phyloP scores from a whole-genome alignment of 2,797 vertebrate species.

The Hoplostethus atlanticus region DNA sequence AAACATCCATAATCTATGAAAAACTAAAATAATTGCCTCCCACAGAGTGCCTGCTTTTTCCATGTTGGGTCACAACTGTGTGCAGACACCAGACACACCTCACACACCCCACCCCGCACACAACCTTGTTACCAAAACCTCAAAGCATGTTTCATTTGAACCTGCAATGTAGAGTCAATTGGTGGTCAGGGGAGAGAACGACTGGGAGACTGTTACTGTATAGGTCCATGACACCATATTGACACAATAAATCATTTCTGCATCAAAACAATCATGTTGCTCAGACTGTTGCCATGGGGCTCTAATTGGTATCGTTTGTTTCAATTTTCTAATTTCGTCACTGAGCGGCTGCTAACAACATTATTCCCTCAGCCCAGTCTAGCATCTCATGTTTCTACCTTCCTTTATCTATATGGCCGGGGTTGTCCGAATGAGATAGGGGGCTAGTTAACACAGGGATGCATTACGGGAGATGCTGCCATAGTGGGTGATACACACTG shows the following conservation, averaged over 20 bases:
- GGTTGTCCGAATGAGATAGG: conserved; percentile 4
- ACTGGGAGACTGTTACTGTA: not conserved
- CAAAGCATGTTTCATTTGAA: conserved; percentile 4
- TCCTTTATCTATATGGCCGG: conserved; percentile 27
- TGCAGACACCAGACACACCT: conserved; percentile 15
- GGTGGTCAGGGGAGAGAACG: not conserved
- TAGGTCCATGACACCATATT: not conserved
- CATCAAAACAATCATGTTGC: conserved; percentile 24
- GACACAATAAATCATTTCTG: conserved; percentile 27
- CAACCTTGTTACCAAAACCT: conserved; percentile 31
- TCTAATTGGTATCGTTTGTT: conserved; percentile 25
- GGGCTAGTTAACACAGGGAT: conserved; percentile 23
- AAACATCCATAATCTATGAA: no score
- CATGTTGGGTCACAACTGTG: no score
- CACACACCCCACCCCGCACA: not conserved
- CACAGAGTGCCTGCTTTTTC: no score
- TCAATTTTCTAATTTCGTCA: conserved; percentile 38
- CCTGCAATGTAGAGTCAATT: not conserved
- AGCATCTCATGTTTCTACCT: conserved; percentile 24
- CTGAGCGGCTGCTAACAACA: not conserved
- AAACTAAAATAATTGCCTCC: no score
- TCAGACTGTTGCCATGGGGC: conserved; percentile 19
- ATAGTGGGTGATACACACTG: conserved; percentile 38
- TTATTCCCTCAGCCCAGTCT: conserved; percentile 20
- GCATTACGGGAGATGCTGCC: conserved; percentile 36